A percentile compares a stretch with the other conserved stretches of the same genome.
These are phyloP conservation scores for Muntiacus reevesi DNA, from an alignment of 2,113 vertebrate genomes.

Conservation along the genomic window DNA sequence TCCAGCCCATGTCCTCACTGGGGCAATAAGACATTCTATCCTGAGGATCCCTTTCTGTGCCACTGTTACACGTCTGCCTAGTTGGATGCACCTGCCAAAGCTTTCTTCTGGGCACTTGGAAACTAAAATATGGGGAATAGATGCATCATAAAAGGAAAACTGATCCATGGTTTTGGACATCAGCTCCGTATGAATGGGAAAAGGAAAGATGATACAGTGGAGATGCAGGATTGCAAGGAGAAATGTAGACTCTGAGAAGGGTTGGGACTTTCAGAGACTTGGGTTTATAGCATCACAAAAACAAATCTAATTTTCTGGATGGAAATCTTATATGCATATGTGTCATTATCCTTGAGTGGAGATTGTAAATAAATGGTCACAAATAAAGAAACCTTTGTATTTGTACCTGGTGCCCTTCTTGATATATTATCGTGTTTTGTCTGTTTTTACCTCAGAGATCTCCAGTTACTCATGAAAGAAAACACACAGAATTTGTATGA, in stretches of 20 bases:
- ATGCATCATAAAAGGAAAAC: fast-evolving
- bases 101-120: background rate
- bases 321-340: background rate
- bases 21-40: background rate
- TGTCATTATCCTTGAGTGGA: no score
- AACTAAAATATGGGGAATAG: background rate
- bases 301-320: background rate
- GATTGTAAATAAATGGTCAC: background rate
- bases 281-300: background rate
- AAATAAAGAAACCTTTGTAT: background rate
- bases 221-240: fast-evolving
- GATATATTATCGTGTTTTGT: background rate
- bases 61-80: background rate
- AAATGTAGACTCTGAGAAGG: background rate
- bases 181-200: background rate
- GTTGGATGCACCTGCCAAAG: background rate
- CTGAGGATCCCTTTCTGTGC: fast-evolving
- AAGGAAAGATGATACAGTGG: background rate
- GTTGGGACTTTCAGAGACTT: background rate
- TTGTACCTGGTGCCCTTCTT: background rate
- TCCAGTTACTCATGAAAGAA: no score
- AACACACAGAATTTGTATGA: background rate
- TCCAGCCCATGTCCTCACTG: background rate
- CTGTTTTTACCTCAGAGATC: background rate
- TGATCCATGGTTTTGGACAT: background rate